Evolutionary conservation across 2,888 invertebrate species (phyloP), one percentile per base, ranked within the genome.

Genomic region (Sarcophaga carnaria): DNA sequence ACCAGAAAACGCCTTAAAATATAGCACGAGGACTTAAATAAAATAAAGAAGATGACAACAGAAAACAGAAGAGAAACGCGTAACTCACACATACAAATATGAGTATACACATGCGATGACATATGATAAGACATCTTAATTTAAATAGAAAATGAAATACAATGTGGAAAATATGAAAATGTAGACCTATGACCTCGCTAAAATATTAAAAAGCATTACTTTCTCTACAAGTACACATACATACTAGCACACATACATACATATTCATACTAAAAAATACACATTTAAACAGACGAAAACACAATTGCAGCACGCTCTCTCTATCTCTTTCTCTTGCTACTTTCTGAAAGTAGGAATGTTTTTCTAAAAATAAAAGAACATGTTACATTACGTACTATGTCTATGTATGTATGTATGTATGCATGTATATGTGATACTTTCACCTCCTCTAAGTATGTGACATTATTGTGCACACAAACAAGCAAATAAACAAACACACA

Each of bases 161-260:
- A 74, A 72, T 78, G 79, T 72, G 59, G 25, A n/a, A 78, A 87
- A 78, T 80, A 20, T 81, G 27, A n/a, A 78, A 87, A 78, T 80
- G 25, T 81, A 87, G 81, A 76, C 75, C 87, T 84, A 72, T 79
- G 87, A 87, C 81, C 87, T 87, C 87, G 80, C 76, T 76, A 60
- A 84, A 80, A 84, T 70, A 84, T 80, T 76, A 76, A 66, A 54
- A 54, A 54, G 64, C 71, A 62, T 76, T 76, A 80, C 84, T 80
- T 80, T 80, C 75, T 37, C 70, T 62, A 14, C 17, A 71, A 37
- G 10, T 14, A 54, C 22, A 54, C 8, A 11, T 49, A 49, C 12
- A 49, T 49, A 49, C 0, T 1, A 49, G 10, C 47, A 10, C 49
- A 63, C 27, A 77, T n/a, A 49, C 54, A 47, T 49, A 45, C 8